Evolutionary conservation across 1,140 invertebrate species (phyloP).

Genomic region (Dendrolimus punctatus): DNA sequence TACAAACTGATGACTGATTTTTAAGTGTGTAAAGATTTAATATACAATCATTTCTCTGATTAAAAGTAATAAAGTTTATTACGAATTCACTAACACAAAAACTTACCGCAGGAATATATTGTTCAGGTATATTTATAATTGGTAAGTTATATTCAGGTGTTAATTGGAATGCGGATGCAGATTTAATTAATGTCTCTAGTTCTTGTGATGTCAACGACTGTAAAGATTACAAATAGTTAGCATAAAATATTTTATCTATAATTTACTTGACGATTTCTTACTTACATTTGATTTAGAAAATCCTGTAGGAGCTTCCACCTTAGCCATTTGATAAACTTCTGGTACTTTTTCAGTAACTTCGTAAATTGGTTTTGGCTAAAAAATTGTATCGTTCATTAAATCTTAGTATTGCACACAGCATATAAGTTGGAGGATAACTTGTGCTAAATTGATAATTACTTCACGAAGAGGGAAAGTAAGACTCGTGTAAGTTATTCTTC

Average conservation of each 20-base stretch:
- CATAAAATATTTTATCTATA: slow-evolving; percentile 1
- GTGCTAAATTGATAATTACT: too few relatives aligned
- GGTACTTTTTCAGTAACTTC: slow-evolving; percentile 54
- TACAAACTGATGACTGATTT: too few relatives aligned
- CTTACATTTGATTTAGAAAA: slow-evolving; percentile 52
- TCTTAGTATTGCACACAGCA: too few relatives aligned
- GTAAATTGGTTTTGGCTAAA: slow-evolving; percentile 45
- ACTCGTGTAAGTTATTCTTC: too few relatives aligned
- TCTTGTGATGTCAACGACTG: slow-evolving; percentile 70
- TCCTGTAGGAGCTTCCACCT: slow-evolving; percentile 45
- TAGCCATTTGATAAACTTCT: slow-evolving; percentile 34
- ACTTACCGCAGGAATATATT: slow-evolving; percentile 49
- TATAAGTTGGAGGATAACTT: too few relatives aligned
- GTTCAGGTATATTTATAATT: slow-evolving; percentile 36
- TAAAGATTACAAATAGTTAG: slow-evolving; percentile 13
- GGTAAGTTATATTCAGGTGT: slow-evolving; percentile 51
- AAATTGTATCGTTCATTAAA: slow-evolving; percentile 5
- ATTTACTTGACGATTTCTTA: slow-evolving; percentile 1
- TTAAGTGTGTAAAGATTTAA: too few relatives aligned
- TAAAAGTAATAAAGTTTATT: too few relatives aligned
- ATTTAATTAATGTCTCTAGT: slow-evolving; percentile 72
- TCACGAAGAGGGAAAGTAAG: too few relatives aligned
- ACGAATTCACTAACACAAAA: background rate
- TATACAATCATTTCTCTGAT: too few relatives aligned
- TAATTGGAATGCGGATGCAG: slow-evolving; percentile 68